Evolutionary conservation across 2,113 vertebrate species (phyloP).

Genomic region (Amphiprion ocellaris): DNA sequence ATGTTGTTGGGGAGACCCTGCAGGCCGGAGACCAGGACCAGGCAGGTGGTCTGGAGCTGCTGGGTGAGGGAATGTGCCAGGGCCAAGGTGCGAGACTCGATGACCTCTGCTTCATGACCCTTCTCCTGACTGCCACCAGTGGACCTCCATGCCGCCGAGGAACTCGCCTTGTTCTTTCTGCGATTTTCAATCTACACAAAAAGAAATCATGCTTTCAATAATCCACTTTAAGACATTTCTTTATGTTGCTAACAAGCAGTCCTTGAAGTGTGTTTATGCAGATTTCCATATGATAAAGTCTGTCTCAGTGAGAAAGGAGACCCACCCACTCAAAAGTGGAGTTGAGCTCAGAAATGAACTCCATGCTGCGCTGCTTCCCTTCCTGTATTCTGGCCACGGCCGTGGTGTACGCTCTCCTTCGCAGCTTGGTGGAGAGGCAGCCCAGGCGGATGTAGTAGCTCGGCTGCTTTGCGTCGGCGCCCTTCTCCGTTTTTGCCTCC

Average conservation of each 20-base stretch:
- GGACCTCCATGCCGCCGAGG: slow-evolving; percentile 87
- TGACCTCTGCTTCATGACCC: slow-evolving; percentile 85
- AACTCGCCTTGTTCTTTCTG: slow-evolving; percentile 88
- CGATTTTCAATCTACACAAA: slow-evolving; percentile 89
- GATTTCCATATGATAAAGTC: too few species aligned
- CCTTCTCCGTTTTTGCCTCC: slow-evolving; percentile 85
- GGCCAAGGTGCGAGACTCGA: slow-evolving; percentile 90
- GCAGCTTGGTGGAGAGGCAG: slow-evolving; percentile 90
- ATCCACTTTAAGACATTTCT: too few species aligned
- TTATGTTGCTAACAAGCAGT: too few species aligned
- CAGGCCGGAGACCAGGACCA: slow-evolving; percentile 86
- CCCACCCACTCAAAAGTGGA: slow-evolving; percentile 90
- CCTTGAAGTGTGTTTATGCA: too few species aligned
- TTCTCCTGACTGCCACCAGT: slow-evolving; percentile 70
- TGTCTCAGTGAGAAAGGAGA: slow-evolving; percentile 12
- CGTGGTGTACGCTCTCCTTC: slow-evolving; percentile 88
- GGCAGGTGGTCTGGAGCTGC: slow-evolving; percentile 93
- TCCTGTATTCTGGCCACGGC: slow-evolving; percentile 86
- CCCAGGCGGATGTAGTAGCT: slow-evolving; percentile 92
- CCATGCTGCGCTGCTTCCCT: slow-evolving; percentile 87
- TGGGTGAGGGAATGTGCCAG: slow-evolving; percentile 89
- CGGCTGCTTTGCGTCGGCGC: slow-evolving; percentile 85
- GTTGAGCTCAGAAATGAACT: slow-evolving; percentile 89
- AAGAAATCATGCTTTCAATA: too few species aligned
- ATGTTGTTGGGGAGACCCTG: slow-evolving; percentile 91